Conservation (phyloP, 2,113 vertebrate genomes). For the Thalassoma bifasciatum region DNA sequence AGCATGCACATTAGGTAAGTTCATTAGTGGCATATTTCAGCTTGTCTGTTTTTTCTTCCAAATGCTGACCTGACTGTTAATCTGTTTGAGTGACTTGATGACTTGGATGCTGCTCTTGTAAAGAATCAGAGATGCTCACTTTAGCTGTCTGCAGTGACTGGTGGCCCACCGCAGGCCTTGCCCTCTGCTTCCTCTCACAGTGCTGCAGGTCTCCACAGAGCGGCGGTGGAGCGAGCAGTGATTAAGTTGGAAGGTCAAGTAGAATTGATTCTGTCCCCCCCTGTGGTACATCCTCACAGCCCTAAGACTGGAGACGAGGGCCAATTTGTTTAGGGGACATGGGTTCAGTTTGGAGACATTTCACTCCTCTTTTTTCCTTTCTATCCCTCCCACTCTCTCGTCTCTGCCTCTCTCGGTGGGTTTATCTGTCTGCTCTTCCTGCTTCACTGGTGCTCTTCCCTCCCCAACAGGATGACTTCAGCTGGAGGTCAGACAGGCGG, state of each 20-base stretch:
- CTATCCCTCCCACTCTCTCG: neutral
- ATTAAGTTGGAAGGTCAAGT: conserved; percentile 85
- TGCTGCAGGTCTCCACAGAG: conserved; percentile 67
- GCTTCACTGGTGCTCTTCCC: conserved; percentile 21
- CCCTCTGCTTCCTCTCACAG: conserved; percentile 50
- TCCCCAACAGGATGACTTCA: conserved; percentile 8
- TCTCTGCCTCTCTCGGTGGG: neutral
- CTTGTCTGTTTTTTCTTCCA: neutral
- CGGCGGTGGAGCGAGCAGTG: conserved; percentile 63
- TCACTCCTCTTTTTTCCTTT: conserved; percentile 11
- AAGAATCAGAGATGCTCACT: conserved; percentile 30
- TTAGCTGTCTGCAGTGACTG: conserved; percentile 43
- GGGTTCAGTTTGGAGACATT: conserved; percentile 61
- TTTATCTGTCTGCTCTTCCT: conserved; percentile 20
- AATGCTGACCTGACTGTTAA: neutral
- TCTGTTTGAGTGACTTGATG: neutral
- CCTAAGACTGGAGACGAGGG: conserved; percentile 59
- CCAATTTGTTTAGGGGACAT: conserved; percentile 74
- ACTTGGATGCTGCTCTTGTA: conserved; percentile 4
- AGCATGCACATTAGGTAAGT: too few species aligned
- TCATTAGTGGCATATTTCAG: too few species aligned
- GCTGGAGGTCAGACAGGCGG: conserved; percentile 38
- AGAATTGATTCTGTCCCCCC: conserved; percentile 81
- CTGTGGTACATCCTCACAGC: conserved; percentile 57
- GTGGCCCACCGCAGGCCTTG: conserved; percentile 20